These are phyloP conservation scores for Manis pentadactyla DNA, from an alignment of 2,797 vertebrate species.

Conservation along the genomic window DNA sequence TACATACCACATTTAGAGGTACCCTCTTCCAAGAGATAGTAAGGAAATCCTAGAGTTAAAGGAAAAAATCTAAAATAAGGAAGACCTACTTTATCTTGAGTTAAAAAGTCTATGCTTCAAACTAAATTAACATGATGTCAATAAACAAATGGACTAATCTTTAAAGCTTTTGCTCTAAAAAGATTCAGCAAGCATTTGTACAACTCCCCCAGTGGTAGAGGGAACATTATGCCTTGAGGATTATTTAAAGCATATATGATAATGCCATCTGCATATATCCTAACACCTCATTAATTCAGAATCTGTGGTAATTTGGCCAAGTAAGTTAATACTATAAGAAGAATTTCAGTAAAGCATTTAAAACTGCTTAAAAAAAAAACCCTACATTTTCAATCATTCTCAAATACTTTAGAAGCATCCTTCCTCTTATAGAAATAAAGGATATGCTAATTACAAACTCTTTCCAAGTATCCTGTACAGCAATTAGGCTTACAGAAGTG, in stretches of 20 bases:
- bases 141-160: background rate
- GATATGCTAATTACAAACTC: conserved; percentile 43
- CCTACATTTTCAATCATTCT: conserved; percentile 41
- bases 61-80: conserved; percentile 19
- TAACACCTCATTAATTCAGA: conserved; percentile 68
- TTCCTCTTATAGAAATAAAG: conserved; percentile 45
- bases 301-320: conserved; percentile 56
- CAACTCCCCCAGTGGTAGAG: background rate
- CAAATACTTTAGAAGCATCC: conserved; percentile 32
- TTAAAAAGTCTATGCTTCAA: background rate
- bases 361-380: conserved; percentile 9
- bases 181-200: conserved; percentile 49
- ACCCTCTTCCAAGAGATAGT: background rate
- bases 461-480: background rate
- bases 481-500: conserved; percentile 27
- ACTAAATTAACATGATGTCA: conserved; percentile 49
- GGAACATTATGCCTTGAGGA: conserved; percentile 31
- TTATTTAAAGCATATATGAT: conserved; percentile 61
- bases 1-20: background rate
- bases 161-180: conserved; percentile 42
- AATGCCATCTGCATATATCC: background rate
- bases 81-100: background rate
- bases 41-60: background rate
- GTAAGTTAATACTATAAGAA: conserved; percentile 58
- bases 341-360: conserved; percentile 16